phyloP scores from a whole-genome alignment of 2,888 invertebrate species.

The Junonia oenone region DNA sequence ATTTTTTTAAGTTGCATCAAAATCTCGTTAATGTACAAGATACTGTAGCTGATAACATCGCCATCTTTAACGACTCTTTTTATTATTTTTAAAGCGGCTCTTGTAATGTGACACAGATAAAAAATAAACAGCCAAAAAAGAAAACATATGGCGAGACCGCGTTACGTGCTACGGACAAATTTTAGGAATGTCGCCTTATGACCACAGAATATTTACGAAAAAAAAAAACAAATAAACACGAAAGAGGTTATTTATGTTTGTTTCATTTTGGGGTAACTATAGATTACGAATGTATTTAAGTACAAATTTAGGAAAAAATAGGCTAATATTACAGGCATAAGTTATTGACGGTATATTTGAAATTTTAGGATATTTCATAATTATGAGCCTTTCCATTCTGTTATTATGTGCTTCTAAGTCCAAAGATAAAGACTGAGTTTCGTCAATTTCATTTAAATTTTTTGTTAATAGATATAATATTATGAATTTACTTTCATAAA shows the following conservation, averaged over 20 bases:
- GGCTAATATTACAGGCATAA: too few species aligned
- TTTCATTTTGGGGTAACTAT: background rate
- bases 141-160: slow-evolving; percentile 33
- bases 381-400: too few species aligned
- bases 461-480: too few species aligned
- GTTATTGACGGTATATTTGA: too few species aligned
- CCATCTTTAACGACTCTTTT: slow-evolving; percentile 37
- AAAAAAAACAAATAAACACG: slow-evolving; percentile 8
- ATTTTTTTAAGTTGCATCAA: slow-evolving; percentile 21
- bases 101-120: slow-evolving; percentile 36
- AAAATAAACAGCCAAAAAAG: slow-evolving; percentile 30
- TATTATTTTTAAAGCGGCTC: slow-evolving; percentile 36
- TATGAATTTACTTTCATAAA: too few species aligned
- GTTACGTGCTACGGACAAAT: slow-evolving; percentile 15
- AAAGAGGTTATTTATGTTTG: slow-evolving; percentile 3
- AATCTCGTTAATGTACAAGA: slow-evolving; percentile 32
- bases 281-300: too few species aligned
- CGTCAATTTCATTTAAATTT: too few species aligned
- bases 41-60: slow-evolving; percentile 28
- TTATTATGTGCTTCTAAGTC: too few species aligned
- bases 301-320: too few species aligned
- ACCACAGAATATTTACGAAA: slow-evolving; percentile 7
- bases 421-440: too few species aligned
- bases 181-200: slow-evolving; percentile 4
- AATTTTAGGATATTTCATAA: too few species aligned